These are phyloP conservation scores for Ormyrus nitidulus DNA, from an alignment of 2,888 invertebrate genomes.

Conservation along the genomic window DNA sequence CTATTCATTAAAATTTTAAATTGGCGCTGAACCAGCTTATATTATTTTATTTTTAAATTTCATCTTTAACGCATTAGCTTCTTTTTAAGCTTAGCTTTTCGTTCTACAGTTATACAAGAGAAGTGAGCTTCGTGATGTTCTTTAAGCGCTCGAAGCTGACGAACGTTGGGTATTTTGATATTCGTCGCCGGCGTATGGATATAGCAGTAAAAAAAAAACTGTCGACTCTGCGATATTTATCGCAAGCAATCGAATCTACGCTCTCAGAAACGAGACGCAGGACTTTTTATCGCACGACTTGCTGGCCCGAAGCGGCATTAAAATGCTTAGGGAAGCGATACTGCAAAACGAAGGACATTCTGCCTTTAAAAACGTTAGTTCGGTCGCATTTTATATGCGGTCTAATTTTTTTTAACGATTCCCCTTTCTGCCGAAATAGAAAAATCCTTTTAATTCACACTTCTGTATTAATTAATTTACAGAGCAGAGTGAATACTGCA, in stretches of 20 bases:
- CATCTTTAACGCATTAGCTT: background rate
- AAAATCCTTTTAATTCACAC: too few species aligned
- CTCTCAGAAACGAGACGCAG: background rate
- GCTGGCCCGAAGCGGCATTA: constrained; percentile 27
- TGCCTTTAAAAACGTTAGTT: constrained; percentile 13
- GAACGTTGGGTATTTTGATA: constrained; percentile 31
- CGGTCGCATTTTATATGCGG: background rate
- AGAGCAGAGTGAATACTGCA: too few species aligned
- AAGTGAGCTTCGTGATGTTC: too few species aligned
- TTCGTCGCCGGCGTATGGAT: background rate
- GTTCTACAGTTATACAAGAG: background rate
- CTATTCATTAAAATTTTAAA: too few species aligned
- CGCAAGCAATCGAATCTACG: constrained; percentile 12
- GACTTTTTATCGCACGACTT: constrained; percentile 3
- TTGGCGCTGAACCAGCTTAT: too few species aligned
- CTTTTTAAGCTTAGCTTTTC: background rate
- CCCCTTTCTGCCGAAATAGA: too few species aligned
- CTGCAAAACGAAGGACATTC: constrained; percentile 10
- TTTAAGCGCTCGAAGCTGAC: background rate
- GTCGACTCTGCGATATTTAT: constrained; percentile 49
- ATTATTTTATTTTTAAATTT: too few species aligned
- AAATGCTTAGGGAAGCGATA: constrained; percentile 21
- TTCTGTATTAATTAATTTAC: too few species aligned
- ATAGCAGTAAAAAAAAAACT: constrained; percentile 20
- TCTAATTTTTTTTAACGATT: too few species aligned